phyloP scores from a whole-genome alignment of 1,140 invertebrate species.

The Drosophila erecta region DNA sequence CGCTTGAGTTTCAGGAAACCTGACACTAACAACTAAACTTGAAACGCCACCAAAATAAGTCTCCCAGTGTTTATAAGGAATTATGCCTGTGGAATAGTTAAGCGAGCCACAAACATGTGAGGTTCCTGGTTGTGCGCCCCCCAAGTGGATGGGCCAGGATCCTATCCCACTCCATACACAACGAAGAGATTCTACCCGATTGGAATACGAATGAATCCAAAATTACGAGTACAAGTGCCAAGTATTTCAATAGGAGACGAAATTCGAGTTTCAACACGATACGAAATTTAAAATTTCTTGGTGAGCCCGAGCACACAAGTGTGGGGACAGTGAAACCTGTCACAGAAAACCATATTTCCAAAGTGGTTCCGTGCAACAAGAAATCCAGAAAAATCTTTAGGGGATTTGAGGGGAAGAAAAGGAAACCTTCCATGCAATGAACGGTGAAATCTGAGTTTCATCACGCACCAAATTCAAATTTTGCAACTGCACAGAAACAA shows the following conservation, averaged over 20 bases:
- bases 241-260: constrained; percentile 37
- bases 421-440: not conserved
- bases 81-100: constrained; percentile 43
- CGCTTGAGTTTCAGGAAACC: constrained; percentile 37
- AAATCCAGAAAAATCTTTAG: not conserved
- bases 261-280: constrained; percentile 41
- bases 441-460: constrained; percentile 14
- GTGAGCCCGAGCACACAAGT: constrained; percentile 13
- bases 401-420: not conserved
- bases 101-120: constrained; percentile 19
- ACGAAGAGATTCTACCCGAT: constrained; percentile 2
- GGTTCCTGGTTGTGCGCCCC: not conserved
- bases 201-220: constrained; percentile 24
- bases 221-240: constrained; percentile 25
- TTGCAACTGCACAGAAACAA: not conserved
- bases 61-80: constrained; percentile 24
- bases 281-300: constrained; percentile 16
- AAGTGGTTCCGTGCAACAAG: not conserved
- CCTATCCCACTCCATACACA: not conserved
- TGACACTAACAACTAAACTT: constrained; percentile 38
- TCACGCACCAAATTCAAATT: constrained; percentile 16
- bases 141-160: constrained; percentile 23
- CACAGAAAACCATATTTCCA: not conserved
- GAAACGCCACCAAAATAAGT: constrained; percentile 24
- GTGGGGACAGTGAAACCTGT: constrained; percentile 23